Evolutionary conservation across 2,888 invertebrate species (phyloP), one percentile per base, ranked within the genome.

Genomic region (Lycia hirtaria): DNA sequence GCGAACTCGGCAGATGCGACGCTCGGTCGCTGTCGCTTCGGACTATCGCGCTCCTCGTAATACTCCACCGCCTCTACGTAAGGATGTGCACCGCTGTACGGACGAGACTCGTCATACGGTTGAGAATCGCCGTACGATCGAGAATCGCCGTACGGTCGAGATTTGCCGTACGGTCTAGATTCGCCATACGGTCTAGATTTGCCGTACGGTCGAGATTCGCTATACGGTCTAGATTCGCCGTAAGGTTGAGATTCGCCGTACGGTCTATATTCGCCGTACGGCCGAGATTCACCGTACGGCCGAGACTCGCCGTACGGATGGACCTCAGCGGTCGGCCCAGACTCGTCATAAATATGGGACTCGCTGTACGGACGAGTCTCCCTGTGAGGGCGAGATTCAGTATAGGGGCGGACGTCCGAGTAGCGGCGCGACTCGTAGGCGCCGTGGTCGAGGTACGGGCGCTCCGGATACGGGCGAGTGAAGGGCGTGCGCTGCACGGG

Each of bases 401-500:
- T 10, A 12, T 55, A 55, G 3, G 78, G 67, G 76, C 57, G 9
- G 50, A n/a, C n/a, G n/a, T n/a, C n/a, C n/a, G n/a, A n/a, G 49
- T 66, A 60, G 26, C 53, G 43, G 10, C 47, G 44, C n/a, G 44
- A n/a, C n/a, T n/a, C n/a, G n/a, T n/a, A n/a, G n/a, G n/a, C n/a
- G n/a, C n/a, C n/a, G n/a, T n/a, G n/a, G n/a, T n/a, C n/a, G n/a
- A n/a, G n/a, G n/a, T n/a, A n/a, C n/a, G n/a, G n/a, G n/a, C n/a
- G n/a, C 28, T 51, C 40, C 26, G 35, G 12, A 44, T 47, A 56
- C 2, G 69, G 62, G 6, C 65, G 69, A 14, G 68, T 61, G 62
- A 67, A 75, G 40, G 68, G 60, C n/a, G 72, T 57, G 47, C 69
- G 74, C 20, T 66, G 66, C 35, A 68, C 57, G 4, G 78, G 66